Evolutionary conservation across 1,140 invertebrate genomes (phyloP), one percentile per base, ranked within the genome.

Genomic region (Lysiphlebus fabarum): DNA sequence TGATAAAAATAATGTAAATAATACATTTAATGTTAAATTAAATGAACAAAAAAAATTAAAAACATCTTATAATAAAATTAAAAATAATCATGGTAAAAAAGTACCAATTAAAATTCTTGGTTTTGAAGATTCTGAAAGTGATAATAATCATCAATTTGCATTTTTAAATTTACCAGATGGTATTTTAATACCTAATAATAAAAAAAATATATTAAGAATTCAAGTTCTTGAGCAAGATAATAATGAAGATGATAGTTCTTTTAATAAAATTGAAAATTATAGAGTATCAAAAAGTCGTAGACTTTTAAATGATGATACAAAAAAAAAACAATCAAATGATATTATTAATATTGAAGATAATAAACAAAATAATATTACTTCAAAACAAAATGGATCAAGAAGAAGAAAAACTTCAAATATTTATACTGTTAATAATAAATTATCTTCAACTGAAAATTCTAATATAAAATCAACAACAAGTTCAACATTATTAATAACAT

Each of bases 51-150:
- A 11, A 38, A 6, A 14, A 17, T 26, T 26, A 26, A 1, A 26
- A 26, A 50, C 4, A 7, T 5, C 43, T 12, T 6, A 59, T 26
- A 34, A n/a, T 17, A 44, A 62, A 9, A 33, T 51, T 17, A 44
- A 58, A 37, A 48, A 58, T 40, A 9, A 47, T 7, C 41, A 47
- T 40, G 43, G 53, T 4, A 37, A 66, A 14, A 49, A 61, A 53
- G 59, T 66, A 26, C 61, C 65, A 44, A 62, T 66, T 14, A 65
- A 43, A 66, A 56, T 66, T 64, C 44, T 70, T 62, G 60, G 59
- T 67, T 59, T 67, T 61, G 41, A 49, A 43, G 47, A 59, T 34
- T 55, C 61, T 14, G 62, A 65, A 54, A 56, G 62, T 17, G 55
- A 56, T 17, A 50, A 49, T 4, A 48, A 12, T 17, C 17, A 69